phyloP scores from a whole-genome alignment of 1,140 invertebrate species.

The Zaprionus taronus region DNA sequence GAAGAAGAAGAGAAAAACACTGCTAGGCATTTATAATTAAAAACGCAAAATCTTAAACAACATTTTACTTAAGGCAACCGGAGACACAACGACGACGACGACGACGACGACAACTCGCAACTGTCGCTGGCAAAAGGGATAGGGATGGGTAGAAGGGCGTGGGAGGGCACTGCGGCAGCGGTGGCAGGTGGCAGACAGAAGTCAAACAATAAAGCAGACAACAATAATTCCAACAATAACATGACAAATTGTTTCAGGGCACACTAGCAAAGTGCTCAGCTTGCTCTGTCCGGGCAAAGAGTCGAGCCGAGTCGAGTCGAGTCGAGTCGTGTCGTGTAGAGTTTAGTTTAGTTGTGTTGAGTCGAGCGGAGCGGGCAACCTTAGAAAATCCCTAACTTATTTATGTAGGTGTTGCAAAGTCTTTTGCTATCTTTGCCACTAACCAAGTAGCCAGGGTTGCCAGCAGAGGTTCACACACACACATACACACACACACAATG shows the following conservation, averaged over 20 bases:
- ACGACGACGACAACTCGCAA: slow-evolving; percentile 29
- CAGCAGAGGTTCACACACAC: background rate
- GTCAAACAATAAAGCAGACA: slow-evolving; percentile 80
- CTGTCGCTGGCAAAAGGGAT: background rate
- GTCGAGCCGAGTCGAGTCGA: background rate
- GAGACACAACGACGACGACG: background rate
- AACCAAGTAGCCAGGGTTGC: slow-evolving; percentile 22
- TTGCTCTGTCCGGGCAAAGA: background rate
- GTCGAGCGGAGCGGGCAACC: slow-evolving; percentile 8
- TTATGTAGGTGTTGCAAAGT: slow-evolving; percentile 50
- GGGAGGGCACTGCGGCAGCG: background rate
- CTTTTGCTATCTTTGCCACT: slow-evolving; percentile 33
- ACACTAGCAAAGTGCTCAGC: slow-evolving; percentile 40
- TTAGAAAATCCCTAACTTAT: slow-evolving; percentile 43
- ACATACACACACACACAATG: background rate
- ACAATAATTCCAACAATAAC: slow-evolving; percentile 79
- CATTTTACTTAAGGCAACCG: slow-evolving; percentile 50
- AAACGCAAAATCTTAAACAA: slow-evolving; percentile 75
- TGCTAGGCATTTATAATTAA: slow-evolving; percentile 78
- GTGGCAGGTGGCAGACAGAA: slow-evolving; percentile 61
- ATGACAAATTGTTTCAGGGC: slow-evolving; percentile 79
- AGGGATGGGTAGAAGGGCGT: background rate
- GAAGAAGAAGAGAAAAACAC: slow-evolving; percentile 19
- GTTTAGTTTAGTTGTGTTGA: background rate
- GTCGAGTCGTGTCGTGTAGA: background rate